Evolutionary conservation across 2,113 vertebrate genomes (phyloP).

Genomic region (Odocoileus hemionus): DNA sequence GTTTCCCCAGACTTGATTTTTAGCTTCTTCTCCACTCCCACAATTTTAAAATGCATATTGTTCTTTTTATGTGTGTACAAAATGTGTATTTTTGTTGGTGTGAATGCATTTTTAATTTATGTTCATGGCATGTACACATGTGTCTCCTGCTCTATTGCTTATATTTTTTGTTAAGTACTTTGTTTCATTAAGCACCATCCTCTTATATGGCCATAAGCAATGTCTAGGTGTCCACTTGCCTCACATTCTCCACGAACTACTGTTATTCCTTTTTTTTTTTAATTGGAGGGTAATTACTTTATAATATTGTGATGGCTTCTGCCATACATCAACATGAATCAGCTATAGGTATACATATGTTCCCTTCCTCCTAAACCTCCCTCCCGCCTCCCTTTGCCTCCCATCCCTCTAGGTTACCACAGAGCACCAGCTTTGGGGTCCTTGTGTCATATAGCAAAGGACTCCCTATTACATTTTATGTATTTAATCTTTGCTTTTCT

Average conservation of each 20-base stretch:
- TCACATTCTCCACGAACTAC: not conserved
- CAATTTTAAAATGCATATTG: not conserved
- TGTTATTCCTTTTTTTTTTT: too few species aligned
- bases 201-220: not conserved
- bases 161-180: not conserved
- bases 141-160: not conserved
- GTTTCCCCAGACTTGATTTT: not conserved
- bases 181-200: not conserved
- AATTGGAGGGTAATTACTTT: too few species aligned
- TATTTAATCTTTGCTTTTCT: not conserved
- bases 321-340: not conserved
- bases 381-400: not conserved
- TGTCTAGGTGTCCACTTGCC: rapidly evolving
- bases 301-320: not conserved
- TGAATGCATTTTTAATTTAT: not conserved
- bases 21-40: not conserved
- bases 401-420: not conserved
- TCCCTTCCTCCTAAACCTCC: not conserved
- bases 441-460: not conserved
- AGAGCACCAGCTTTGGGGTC: too few species aligned
- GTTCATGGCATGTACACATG: not conserved
- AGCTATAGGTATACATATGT: too few species aligned
- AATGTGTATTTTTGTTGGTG: not conserved
- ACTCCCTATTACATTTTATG: not conserved
- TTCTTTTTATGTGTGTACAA: not conserved